A percentile compares a stretch with the other conserved stretches of the same genome.
Evolutionary conservation across 2,888 invertebrate genomes (phyloP).

Genomic region (Eurytoma adleriae): DNA sequence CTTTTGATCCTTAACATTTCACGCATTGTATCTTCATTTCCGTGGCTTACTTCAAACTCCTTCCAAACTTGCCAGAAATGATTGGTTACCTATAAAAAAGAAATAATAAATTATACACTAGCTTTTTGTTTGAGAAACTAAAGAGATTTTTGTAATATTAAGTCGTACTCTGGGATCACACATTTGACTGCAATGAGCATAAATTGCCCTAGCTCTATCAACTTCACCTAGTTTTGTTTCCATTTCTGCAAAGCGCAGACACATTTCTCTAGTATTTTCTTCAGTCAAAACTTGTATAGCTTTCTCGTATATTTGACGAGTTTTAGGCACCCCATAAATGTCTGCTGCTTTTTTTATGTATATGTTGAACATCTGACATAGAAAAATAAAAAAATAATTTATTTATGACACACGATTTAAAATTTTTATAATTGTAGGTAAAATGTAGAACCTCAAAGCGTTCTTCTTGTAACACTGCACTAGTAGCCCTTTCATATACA

Average conservation of each 20-base stretch:
- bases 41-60: slow-evolving; percentile 98
- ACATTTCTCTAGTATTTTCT: slow-evolving; percentile 95
- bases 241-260: slow-evolving; percentile 96
- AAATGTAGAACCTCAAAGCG: slow-evolving; percentile 86
- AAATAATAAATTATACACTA: slow-evolving; percentile 12
- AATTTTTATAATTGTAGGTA: neutral
- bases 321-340: slow-evolving; percentile 97
- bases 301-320: slow-evolving; percentile 97
- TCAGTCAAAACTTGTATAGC: slow-evolving; percentile 96
- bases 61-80: slow-evolving; percentile 99
- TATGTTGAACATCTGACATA: slow-evolving; percentile 92
- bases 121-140: neutral
- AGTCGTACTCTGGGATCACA: slow-evolving; percentile 94
- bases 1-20: slow-evolving; percentile 99
- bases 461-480: slow-evolving; percentile 93
- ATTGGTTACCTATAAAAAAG: slow-evolving; percentile 80
- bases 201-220: slow-evolving; percentile 97
- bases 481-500: slow-evolving; percentile 97
- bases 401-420: slow-evolving; percentile 7
- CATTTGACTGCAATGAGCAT: slow-evolving; percentile 98
- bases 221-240: slow-evolving; percentile 99
- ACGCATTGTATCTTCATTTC: slow-evolving; percentile 99
- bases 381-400: slow-evolving; percentile 31
- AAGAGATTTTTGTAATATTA: neutral
- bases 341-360: slow-evolving; percentile 99